Base-by-base conservation (phyloP, 2,888 invertebrate species). In the Sepiola atlantica region DNA sequence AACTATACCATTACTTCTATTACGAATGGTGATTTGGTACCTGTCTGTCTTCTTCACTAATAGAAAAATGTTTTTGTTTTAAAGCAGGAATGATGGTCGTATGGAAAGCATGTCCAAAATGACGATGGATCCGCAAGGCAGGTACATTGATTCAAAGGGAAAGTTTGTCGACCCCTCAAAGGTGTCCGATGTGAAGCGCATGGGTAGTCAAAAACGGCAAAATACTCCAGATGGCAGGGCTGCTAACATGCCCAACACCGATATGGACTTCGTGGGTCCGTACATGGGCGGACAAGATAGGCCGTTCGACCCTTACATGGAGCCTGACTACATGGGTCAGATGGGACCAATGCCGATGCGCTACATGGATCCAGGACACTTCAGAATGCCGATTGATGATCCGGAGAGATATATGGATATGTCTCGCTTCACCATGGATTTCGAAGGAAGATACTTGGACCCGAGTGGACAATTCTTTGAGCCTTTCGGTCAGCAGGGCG, bases 381-480 rank as follows among this genome's bases (percentile, higher is more conserved):
- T 55, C 18, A 16, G 55, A 2, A 14, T 92, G 92, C 55, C 21
- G 18, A 92, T 92, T 28, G 32, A 55, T 18, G n/a, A 92, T n/a
- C 54, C 54, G 6, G 92, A 92, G 32, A 92, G 55, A 32, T 55
- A 45, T 28, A 18, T 92, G 55, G 92, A 92, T 20, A 21, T 92
- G 55, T 92, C 92, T 54, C 92, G 92, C 16, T 45, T 55, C 21
- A 92, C 92, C 10, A 92, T 92, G 92, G 92, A 92, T 92, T 92
- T 92, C 92, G 92, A 92, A 92, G 92, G 92, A 28, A 54, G 55
- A 45, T 92, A 92, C 12, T 16, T 92, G 92, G 92, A 92, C 54
- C 45, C 45, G 18, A 92, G 28, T 14, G 92, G 92, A 3, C 45
- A 24, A 92, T 92, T 92, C 55, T n/a, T 92, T 28, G 54, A 92